Base-by-base conservation (phyloP, 1,140 invertebrate species). In the Cryptotermes secundus region DNA sequence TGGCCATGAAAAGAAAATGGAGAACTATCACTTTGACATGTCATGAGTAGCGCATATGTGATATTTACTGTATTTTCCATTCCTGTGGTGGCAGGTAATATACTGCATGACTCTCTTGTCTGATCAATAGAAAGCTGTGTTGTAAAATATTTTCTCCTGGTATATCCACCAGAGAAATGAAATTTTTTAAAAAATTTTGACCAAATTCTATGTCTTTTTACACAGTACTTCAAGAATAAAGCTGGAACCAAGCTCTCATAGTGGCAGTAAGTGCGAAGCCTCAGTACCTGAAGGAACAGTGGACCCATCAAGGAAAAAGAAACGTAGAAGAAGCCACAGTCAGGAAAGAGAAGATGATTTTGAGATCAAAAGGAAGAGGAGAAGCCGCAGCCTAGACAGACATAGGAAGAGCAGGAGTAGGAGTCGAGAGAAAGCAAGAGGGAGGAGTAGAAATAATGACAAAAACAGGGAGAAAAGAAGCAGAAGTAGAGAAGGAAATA, bases 321-420 rank as follows among this genome's bases (percentile, higher is more conserved):
- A 26, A 16, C 26, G 26, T 72, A 2, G n/a, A 72, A 26, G 59
- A n/a, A 72, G 59, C 26, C 59, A 72, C 26, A 72, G 59, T 72
- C 59, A 72, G n/a, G 59, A 72, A 0, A 7, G 26, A 31, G 59
- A 72, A 72, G 59, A 7, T 10, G 14, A 10, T 72, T 31, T n/a
- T n/a, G 59, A 31, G 3, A 14, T 72, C 19, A 87, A 87, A 85
- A 87, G 89, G 86, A 86, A 87, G 86, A 89, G 87, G 65, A 85
- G 90, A 89, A 86, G 90, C 87, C 87, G 88, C 87, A 83, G 88
- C 86, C 81, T 85, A 87, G 83, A 90, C 85, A 87, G 88, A 86
- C 85, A 86, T 84, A 86, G 88, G 87, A 82, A 86, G 84, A 86
- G 84, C 59, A 86, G 88, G 85, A 88, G 88, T 42, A 87, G 85